Evolutionary conservation across 64 coral and sea anemone species (phyloP).

Genomic region (Platygyra sinensis): DNA sequence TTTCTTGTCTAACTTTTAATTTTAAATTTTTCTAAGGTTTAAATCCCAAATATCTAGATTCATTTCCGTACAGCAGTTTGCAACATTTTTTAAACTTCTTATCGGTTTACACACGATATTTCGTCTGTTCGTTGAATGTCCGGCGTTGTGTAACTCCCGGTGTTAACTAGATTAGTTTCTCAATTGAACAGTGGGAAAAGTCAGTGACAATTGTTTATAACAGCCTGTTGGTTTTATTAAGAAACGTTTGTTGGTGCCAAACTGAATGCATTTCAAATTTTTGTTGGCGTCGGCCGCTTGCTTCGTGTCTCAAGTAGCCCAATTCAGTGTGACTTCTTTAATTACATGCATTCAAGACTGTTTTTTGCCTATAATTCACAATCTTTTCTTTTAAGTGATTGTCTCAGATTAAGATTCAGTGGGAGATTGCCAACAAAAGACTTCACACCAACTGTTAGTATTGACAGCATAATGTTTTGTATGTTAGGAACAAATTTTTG

Average conservation of each 20-base stretch:
- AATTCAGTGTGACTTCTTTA: neutral
- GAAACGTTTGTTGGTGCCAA: neutral
- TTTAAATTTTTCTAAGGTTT: neutral
- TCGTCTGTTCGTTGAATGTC: neutral
- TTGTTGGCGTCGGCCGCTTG: neutral
- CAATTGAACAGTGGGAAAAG: neutral
- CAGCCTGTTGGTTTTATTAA: neutral
- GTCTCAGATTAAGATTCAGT: too few relatives aligned
- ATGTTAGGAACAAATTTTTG: too few relatives aligned
- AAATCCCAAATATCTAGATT: too few relatives aligned
- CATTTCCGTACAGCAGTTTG: too few relatives aligned
- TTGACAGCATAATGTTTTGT: too few relatives aligned
- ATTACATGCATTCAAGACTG: too few relatives aligned
- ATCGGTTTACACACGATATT: neutral
- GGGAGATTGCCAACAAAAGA: too few relatives aligned
- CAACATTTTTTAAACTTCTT: neutral
- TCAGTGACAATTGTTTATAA: neutral
- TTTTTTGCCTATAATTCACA: too few relatives aligned
- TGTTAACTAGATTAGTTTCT: constrained; percentile 21
- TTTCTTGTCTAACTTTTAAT: neutral
- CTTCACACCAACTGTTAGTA: too few relatives aligned
- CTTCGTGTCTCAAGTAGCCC: neutral
- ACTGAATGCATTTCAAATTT: neutral
- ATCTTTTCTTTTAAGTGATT: too few relatives aligned
- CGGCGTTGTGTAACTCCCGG: neutral